Evolutionary conservation across 2,797 vertebrate species (phyloP).

Genomic region (Poliocrania exsul): DNA sequence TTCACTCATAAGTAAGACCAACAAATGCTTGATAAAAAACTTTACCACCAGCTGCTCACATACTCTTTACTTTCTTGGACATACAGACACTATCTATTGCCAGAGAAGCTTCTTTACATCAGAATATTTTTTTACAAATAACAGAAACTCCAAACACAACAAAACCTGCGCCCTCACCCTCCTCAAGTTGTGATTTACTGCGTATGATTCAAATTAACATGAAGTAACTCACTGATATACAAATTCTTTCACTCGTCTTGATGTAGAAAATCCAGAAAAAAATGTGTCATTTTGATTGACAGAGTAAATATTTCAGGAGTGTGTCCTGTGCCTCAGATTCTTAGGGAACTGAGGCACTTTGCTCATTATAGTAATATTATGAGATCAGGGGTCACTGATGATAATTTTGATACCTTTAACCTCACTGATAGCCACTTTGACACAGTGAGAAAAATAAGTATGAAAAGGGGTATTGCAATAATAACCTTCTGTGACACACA

Average conservation of each 20-base stretch:
- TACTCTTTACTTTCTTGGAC: background rate
- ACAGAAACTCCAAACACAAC: background rate
- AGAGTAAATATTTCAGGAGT: constrained; percentile 12
- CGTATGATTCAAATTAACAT: background rate
- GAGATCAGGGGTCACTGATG: background rate
- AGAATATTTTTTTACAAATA: background rate
- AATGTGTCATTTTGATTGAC: background rate
- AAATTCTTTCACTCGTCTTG: background rate
- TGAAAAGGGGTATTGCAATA: background rate
- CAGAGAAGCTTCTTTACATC: background rate
- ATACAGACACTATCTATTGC: background rate
- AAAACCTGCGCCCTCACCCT: background rate
- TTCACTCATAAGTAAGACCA: background rate
- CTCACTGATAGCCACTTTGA: background rate
- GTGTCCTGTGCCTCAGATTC: background rate
- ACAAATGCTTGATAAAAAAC: background rate
- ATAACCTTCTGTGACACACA: background rate
- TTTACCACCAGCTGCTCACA: background rate
- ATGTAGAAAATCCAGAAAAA: background rate
- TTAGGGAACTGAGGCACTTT: background rate
- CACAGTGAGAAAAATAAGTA: background rate
- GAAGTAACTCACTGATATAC: background rate
- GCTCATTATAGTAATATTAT: constrained; percentile 5
- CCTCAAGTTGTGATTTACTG: background rate
- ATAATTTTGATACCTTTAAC: constrained; percentile 27